Base-by-base conservation (phyloP, 2,797 vertebrate species). In the Malacoraja senta region DNA sequence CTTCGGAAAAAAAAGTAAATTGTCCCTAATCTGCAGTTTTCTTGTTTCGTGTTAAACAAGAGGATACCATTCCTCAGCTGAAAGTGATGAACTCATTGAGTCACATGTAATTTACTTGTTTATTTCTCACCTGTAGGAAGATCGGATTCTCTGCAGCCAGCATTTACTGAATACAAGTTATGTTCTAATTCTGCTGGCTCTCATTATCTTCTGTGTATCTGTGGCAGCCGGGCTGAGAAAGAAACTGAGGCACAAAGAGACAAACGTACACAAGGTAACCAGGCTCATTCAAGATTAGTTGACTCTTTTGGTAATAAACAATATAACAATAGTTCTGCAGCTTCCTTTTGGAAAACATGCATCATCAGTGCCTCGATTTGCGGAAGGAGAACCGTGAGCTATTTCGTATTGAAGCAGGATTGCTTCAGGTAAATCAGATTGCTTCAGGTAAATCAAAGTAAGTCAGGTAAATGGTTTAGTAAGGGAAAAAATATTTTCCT, bases 121-220 rank as follows among this genome's bases (percentile, higher is more conserved):
- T 74, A 74, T 74, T 91, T 76, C 53, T 44, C 12, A 29, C 24
- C 8, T 92, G 24, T 58, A 92, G 90, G 90, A 92, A 17, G 90
- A 92, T 12, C 90, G 90, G 44, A 76, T 76, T 76, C 90, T 92
- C 21, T 74, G 90, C 65, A 76, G 90, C 29, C 90, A 53, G 68
- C 90, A 92, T 58, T 92, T 92, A 92, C 13, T 92, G 71, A 53
- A 44, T 38, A 7, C 90, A 71, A 92, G 90, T 92, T 92, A 58
- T 38, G 53, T 76, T 74, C 71, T 92, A 71, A 15, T 92, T 92
- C 71, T 76, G 2, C 71, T 92, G 71, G 90, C 90, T 53, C 10
- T 92, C 10, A 8, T 92, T 76, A 74, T 76, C 71, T 92, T 92
- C 90, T 92, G 38, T 76, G 29, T 92, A 58, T 76, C 71, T 76